Evolutionary conservation across 2,797 vertebrate species (phyloP).

Genomic region (Hylomyscus alleni): DNA sequence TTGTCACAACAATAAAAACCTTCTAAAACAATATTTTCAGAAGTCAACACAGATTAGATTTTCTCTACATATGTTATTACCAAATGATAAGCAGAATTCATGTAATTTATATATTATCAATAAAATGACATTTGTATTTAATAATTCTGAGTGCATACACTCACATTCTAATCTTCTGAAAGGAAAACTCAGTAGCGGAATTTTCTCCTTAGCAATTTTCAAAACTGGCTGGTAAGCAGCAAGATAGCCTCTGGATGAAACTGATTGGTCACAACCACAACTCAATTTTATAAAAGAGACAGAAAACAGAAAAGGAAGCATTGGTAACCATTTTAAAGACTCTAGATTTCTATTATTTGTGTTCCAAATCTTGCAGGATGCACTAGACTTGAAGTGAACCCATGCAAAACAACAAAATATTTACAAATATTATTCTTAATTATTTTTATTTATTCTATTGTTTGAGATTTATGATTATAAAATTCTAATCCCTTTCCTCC

Average conservation of each 20-base stretch:
- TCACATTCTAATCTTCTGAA: neutral
- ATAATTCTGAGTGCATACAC: neutral
- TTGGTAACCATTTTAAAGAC: neutral
- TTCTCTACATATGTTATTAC: too few species aligned
- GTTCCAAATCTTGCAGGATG: neutral
- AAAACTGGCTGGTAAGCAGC: neutral
- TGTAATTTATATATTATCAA: neutral
- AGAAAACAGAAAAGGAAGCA: neutral
- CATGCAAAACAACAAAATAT: neutral
- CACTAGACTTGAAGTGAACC: neutral
- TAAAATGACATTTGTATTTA: neutral
- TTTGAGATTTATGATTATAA: neutral
- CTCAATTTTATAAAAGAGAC: neutral
- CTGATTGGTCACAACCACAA: neutral
- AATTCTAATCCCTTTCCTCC: neutral
- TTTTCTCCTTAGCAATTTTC: neutral
- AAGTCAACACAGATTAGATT: neutral
- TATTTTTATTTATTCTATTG: neutral
- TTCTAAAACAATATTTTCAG: neutral
- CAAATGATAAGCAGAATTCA: too few species aligned
- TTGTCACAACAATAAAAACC: neutral
- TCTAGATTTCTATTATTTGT: neutral
- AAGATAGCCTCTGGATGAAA: neutral
- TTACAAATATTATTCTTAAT: neutral
- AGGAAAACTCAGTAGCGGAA: neutral